Evolutionary conservation across 2,888 invertebrate species (phyloP), one percentile per base, ranked within the genome.

Genomic region (Spodoptera exigua): DNA sequence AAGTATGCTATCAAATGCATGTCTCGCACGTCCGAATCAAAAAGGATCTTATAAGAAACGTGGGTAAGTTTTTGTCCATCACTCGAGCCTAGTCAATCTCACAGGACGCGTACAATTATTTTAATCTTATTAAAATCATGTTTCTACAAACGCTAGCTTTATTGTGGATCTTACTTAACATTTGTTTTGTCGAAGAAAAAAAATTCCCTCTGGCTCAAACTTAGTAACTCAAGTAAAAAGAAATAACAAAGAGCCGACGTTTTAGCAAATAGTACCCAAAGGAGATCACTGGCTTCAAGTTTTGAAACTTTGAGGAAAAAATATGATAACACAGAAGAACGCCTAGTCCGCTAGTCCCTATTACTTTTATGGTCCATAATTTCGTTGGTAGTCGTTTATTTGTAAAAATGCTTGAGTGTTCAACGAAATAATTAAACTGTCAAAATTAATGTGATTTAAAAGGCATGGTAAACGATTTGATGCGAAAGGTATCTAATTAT

Each of bases 91-190:
- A 89, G 88, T 87, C 88, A 87, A 88, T 90, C 90, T 91, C 83
- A 70, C 86, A 89, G 89, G 90, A 91, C 86, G 85, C 84, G 85
- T 90, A 93, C 93, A 93, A 92, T 93, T 93, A 93, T 93, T 93
- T 88, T 93, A 93, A 93, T 93, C 93, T 92, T 90, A 89, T 91
- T 91, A 90, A 90, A 91, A 92, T 93, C 92, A 86, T 86, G 85
- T 82, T 85, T 80, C 70, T 71, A 77, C 69, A 45, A 46, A 49
- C 69, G 83, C 62, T 58, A 46, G 61, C 34, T 37, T 54, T 85
- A 80, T 34, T 78, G 55, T 85, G 86, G 92, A 92, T 74, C 79
- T 62, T 32, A 48, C 62, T 36, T 10, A 4, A 40, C 18, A n/a
- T 48, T 40, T 47, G n/a, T 63, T 44, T 44, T 12, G 46, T 16